These are phyloP conservation scores for Leptestheria dahalacensis DNA, from an alignment of 1,140 invertebrate genomes.

Conservation along the genomic window DNA sequence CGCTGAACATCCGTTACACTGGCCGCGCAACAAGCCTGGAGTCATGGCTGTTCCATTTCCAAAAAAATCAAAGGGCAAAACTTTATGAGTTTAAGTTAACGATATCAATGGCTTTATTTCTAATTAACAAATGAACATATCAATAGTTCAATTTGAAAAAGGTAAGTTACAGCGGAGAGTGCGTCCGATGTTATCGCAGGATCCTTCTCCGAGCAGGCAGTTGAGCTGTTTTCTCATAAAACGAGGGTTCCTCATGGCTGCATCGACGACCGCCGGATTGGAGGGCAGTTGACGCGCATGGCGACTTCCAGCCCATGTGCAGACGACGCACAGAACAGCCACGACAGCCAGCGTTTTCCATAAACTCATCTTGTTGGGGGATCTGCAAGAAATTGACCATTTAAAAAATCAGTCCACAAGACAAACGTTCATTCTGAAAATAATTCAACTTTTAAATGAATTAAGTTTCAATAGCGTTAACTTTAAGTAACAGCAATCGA, in stretches of 20 bases:
- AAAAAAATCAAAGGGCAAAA: neutral
- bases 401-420: neutral
- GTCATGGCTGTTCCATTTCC: neutral
- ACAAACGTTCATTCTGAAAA: neutral
- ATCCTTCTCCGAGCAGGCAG: slow-evolving; percentile 15
- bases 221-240: slow-evolving; percentile 16
- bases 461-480: neutral
- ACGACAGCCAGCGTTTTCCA: neutral
- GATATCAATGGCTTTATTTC: neutral
- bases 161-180: slow-evolving; percentile 16
- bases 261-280: slow-evolving; percentile 10
- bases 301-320: no score
- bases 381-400: neutral
- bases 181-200: slow-evolving; percentile 17
- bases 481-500: neutral
- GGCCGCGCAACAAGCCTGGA: slow-evolving; percentile 10
- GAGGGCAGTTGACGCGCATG: neutral
- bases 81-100: neutral
- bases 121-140: no score
- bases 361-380: neutral
- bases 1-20: slow-evolving; percentile 14
- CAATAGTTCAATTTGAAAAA: no score
- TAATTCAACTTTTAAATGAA: neutral
- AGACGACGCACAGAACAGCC: neutral
- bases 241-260: slow-evolving; percentile 13